These are phyloP conservation scores for Parnassius glacialis DNA, from an alignment of 2,888 invertebrate genomes.

Conservation along the genomic window DNA sequence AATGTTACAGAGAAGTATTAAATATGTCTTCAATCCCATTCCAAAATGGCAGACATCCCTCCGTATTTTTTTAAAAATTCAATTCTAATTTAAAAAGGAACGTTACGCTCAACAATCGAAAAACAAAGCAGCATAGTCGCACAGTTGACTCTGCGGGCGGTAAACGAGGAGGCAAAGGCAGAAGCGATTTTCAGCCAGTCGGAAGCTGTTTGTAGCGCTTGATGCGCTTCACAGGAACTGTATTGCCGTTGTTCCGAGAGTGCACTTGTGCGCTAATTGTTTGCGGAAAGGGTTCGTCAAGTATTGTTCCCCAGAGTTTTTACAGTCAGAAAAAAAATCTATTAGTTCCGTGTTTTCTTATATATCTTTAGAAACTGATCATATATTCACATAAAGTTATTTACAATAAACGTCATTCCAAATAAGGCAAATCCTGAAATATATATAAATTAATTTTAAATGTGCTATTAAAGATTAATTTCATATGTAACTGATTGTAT, in stretches of 20 bases:
- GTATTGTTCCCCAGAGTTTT: slow-evolving; percentile 67
- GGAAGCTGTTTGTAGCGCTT: slow-evolving; percentile 55
- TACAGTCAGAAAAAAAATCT: slow-evolving; percentile 52
- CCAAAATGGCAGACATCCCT: not conserved
- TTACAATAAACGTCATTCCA: no score
- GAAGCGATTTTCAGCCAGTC: slow-evolving; percentile 68
- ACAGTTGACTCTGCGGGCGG: slow-evolving; percentile 53
- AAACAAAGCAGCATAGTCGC: slow-evolving; percentile 66
- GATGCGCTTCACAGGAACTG: slow-evolving; percentile 50
- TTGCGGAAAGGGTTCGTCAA: slow-evolving; percentile 77
- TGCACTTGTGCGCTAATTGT: slow-evolving; percentile 76
- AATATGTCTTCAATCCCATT: no score
- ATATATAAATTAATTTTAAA: not conserved
- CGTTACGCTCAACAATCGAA: slow-evolving; percentile 44
- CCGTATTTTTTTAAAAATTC: slow-evolving; percentile 17
- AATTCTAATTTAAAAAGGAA: slow-evolving; percentile 29
- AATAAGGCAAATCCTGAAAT: no score
- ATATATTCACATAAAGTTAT: no score
- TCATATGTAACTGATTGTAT: no score
- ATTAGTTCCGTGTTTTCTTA: no score
- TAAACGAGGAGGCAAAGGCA: slow-evolving; percentile 59
- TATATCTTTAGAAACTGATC: no score
- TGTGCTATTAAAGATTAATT: no score
- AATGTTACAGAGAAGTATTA: no score
- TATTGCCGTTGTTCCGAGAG: slow-evolving; percentile 71